Base-by-base conservation (phyloP, 2,888 invertebrate species). In the Acleris emargana region DNA sequence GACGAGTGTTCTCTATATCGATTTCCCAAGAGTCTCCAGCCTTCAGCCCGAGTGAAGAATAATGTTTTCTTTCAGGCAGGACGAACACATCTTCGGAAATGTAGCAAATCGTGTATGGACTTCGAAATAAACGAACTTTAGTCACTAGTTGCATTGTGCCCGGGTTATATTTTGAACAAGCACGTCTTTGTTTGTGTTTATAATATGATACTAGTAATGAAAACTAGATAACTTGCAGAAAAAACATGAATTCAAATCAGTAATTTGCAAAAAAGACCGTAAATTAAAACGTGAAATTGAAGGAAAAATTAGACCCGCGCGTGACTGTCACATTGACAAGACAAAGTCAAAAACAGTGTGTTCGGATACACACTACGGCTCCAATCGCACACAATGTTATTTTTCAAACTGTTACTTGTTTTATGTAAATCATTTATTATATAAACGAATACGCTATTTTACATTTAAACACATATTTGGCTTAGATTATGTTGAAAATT, bases 61-160 rank as follows among this genome's bases (percentile, higher is more conserved):
- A 86, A 64, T 68, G 74, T 18, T 80, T 64, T 63, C 82, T 74
- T 67, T 85, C 76, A 16, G 84, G 79, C 38, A 89, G 72, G 47
- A 80, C 68, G 50, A 87, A 74, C 66, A 73, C 62, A 18, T 87
- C 83, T 51, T 86, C 82, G 11, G 83, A 76, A 67, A 91, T 74
- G 47, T 81, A 85, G 69, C 84, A 87, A 72, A 81, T 77, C 42
- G 86, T 86, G 67, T 79, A 89, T 0, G 84, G 83, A 66, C 74
- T 81, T 57, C 79, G 75, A 73, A 78, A 90, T 42, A 91, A 79
- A 38, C 73, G 74, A 58, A 91, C 76, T 77, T 85, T 84, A 1
- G 81, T 78, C 62, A 86, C 74, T 58, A 89, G 78, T 76, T 83
- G 81, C 91, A 88, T 87, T 78, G 73, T 78, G 32, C 18, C 11